Conservation (phyloP, 2,113 vertebrate species). For the Amazona vittata region DNA sequence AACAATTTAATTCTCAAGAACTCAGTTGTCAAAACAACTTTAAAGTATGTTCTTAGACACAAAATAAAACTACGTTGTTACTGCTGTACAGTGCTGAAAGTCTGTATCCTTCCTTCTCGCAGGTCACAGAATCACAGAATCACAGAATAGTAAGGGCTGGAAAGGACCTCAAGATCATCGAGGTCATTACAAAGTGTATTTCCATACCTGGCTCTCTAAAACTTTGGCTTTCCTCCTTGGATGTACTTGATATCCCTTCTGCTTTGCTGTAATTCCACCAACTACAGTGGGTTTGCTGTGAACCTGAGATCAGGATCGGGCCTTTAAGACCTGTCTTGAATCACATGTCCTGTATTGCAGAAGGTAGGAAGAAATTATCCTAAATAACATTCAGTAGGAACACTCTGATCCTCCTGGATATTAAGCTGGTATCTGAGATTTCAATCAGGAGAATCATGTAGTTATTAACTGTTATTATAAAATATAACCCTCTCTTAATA, state of each 20-base stretch:
- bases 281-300: neutral
- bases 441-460: neutral
- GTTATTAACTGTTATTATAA: neutral
- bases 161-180: too few species aligned
- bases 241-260: neutral
- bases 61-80: neutral
- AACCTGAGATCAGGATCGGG: neutral
- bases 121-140: too few species aligned
- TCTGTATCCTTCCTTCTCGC: neutral
- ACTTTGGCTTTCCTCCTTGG: neutral
- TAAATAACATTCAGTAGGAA: neutral
- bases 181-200: neutral
- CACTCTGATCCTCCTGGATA: neutral
- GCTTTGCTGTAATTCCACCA: neutral
- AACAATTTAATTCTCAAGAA: neutral
- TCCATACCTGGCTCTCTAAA: neutral
- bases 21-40: neutral
- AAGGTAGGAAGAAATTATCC: neutral
- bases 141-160: too few species aligned
- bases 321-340: neutral
- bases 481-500: neutral
- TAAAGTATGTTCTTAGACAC: neutral
- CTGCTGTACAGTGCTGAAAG: neutral
- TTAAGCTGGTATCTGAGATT: neutral
- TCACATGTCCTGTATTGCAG: neutral